A percentile compares a stretch with the other conserved stretches of the same genome.
phyloP scores from a whole-genome alignment of 2,797 vertebrate genomes.

The Hylomyscus alleni region DNA sequence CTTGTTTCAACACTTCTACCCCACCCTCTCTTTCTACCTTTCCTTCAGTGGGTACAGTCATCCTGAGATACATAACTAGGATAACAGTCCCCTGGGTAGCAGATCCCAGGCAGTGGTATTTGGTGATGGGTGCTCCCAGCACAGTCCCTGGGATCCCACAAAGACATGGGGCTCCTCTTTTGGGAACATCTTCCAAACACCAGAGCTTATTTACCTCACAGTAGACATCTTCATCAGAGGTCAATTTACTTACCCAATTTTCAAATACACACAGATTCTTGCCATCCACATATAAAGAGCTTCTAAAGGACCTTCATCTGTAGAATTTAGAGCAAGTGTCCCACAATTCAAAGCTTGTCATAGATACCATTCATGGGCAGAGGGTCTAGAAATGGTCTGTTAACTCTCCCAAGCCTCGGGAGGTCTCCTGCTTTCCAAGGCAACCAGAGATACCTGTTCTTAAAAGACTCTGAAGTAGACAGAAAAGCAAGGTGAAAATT shows the following conservation, averaged over 20 bases:
- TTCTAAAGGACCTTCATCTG: neutral
- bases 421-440: neutral
- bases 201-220: neutral
- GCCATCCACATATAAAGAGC: neutral
- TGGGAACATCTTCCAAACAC: neutral
- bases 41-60: neutral
- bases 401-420: neutral
- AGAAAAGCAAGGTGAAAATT: neutral
- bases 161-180: neutral
- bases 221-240: neutral
- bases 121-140: neutral
- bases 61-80: neutral
- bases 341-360: neutral
- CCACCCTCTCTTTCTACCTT: neutral
- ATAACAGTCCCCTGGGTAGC: neutral
- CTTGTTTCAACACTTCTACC: neutral
- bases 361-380: neutral
- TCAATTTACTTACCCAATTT: neutral
- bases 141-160: neutral
- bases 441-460: neutral
- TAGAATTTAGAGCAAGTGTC: neutral
- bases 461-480: neutral
- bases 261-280: neutral
- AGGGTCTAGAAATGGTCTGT: neutral
- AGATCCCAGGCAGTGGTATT: neutral